A percentile compares a stretch with the other conserved stretches of the same genome.
These are phyloP conservation scores for Tenebrosternarchus preto DNA, from an alignment of 2,113 vertebrate species.

Conservation along the genomic window DNA sequence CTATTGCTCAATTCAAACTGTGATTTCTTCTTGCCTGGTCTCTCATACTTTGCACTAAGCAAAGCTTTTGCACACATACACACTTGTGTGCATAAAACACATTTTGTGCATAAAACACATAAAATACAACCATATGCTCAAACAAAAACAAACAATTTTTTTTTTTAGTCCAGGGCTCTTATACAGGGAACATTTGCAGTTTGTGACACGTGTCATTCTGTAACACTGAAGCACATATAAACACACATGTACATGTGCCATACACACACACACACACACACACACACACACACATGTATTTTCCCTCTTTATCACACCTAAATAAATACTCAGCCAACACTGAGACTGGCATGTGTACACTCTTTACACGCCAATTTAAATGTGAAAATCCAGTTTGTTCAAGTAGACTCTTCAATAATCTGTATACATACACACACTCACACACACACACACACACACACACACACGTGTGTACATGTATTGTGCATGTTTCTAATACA, in stretches of 20 bases:
- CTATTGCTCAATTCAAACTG: constrained; percentile 33
- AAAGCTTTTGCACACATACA: constrained; percentile 47
- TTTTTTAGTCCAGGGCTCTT: neutral
- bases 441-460: neutral
- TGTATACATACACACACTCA: neutral
- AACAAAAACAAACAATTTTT: neutral
- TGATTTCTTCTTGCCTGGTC: constrained; percentile 38
- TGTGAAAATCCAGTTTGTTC: neutral
- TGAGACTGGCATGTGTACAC: neutral
- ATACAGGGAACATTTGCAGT: constrained; percentile 5
- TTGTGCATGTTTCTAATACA: neutral
- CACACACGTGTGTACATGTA: constrained; percentile 33
- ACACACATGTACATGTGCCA: neutral
- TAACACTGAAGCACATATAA: neutral
- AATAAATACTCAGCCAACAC: neutral
- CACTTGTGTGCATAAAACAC: constrained; percentile 48
- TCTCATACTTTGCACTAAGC: constrained; percentile 32
- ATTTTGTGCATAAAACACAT: neutral
- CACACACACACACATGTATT: neutral
- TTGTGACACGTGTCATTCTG: neutral
- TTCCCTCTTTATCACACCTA: neutral
- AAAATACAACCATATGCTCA: constrained; percentile 8
- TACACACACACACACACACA: neutral
- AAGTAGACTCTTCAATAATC: neutral
- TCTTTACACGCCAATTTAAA: neutral